Base-by-base conservation (phyloP, 2,888 invertebrate genomes). In the Pycnomerus fuliginosus region DNA sequence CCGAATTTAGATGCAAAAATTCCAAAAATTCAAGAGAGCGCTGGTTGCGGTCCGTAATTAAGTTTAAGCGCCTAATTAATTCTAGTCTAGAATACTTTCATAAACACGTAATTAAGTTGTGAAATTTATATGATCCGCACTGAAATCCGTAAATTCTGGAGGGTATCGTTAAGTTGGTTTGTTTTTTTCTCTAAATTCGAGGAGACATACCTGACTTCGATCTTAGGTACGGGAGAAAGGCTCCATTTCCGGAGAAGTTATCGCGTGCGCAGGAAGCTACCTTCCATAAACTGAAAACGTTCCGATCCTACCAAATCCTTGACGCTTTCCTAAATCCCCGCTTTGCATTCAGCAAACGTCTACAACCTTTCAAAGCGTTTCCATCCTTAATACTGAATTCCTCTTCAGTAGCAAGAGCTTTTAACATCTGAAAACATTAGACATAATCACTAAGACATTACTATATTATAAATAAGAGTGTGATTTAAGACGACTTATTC, bases 311-410 rank as follows among this genome's bases (percentile, higher is more conserved):
- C 64, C 58, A 67, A 68, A 69, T 69, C 68, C 67, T 62, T 60
- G 60, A 58, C 60, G 61, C 56, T 64, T 57, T 61, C 58, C 61
- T 60, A 67, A 69, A 66, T 61, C 68, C 67, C 60, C 64, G 58
- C 62, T 69, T 68, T 67, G 65, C 66, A 70, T 69, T 68, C 69
- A 68, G 60, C 58, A 55, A 61, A 61, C 67, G 67, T 67, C 60
- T 59, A 57, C 61, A 55, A 53, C 55, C 61, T 57, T 58, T 48
- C 44, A 42, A 46, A 33, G 46, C 46, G 46, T 46, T 46, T 30
- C 33, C 30, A 27, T 34, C 40, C 38, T 41, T 42, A 41, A 47
- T 47, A 34, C 47, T 17, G 36, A 28, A 30, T 30, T 34, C 34
- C 42, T 41, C 42, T 43, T 37, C 47, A 14, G 35, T 31, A n/a